A percentile compares a stretch with the other conserved stretches of the same genome.
These are phyloP conservation scores for Sternarchorhynchus goeldii DNA, from an alignment of 2,797 vertebrate genomes.

Conservation along the genomic window DNA sequence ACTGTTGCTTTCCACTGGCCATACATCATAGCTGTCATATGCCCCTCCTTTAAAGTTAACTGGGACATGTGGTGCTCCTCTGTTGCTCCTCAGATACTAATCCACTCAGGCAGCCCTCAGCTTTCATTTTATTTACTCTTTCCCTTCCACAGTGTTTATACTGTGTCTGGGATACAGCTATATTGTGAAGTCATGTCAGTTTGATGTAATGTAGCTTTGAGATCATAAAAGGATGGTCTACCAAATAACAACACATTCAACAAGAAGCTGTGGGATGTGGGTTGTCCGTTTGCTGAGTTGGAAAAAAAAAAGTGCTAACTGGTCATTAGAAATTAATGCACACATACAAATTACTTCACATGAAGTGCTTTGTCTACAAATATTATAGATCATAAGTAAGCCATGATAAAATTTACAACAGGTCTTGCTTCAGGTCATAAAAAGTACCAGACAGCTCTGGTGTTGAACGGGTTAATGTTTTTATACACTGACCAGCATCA, in stretches of 20 bases:
- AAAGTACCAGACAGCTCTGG: not conserved
- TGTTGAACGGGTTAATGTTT: not conserved
- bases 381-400: not conserved
- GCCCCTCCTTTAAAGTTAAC: constrained; percentile 41
- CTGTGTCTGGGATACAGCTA: not conserved
- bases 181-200: not conserved
- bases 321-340: not conserved
- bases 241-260: not conserved
- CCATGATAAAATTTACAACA: constrained; percentile 3
- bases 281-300: not conserved
- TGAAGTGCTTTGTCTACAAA: not conserved
- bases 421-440: not conserved
- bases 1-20: constrained; percentile 45
- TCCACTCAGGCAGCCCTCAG: constrained; percentile 51
- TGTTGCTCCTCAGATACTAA: constrained; percentile 51
- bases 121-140: constrained; percentile 50
- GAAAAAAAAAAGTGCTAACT: not conserved
- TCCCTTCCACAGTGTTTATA: constrained; percentile 25
- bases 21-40: constrained; percentile 57
- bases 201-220: not conserved
- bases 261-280: not conserved
- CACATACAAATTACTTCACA: not conserved
- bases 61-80: constrained; percentile 35
- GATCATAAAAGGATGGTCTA: not conserved
- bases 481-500: not conserved